phyloP scores from a whole-genome alignment of 2,113 vertebrate genomes.

The Clupea harengus region DNA sequence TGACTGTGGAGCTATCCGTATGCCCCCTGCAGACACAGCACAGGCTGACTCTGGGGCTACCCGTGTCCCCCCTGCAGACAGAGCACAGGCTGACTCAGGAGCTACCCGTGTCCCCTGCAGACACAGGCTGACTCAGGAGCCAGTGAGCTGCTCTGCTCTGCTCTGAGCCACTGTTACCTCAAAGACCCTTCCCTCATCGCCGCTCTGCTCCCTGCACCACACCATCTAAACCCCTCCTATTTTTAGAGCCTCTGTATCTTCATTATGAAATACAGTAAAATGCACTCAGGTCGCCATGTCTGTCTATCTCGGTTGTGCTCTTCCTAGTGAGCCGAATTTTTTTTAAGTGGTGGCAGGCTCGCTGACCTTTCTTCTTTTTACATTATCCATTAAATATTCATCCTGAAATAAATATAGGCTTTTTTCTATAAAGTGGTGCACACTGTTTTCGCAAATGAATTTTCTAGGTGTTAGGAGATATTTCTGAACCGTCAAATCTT shows the following conservation, averaged over 20 bases:
- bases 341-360: constrained; percentile 30
- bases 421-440: constrained; percentile 38
- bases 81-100: too few species aligned
- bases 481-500: constrained; percentile 3
- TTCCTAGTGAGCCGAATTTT: constrained; percentile 19
- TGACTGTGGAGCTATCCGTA: too few species aligned
- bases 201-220: not conserved
- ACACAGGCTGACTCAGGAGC: not conserved
- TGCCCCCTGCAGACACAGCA: not conserved
- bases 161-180: constrained; percentile 30
- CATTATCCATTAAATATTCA: constrained; percentile 52
- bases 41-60: constrained; percentile 12
- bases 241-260: constrained; percentile 43
- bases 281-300: constrained; percentile 49
- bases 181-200: constrained; percentile 4
- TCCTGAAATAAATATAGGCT: constrained; percentile 46
- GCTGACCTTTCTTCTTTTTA: constrained; percentile 52
- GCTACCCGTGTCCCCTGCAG: not conserved
- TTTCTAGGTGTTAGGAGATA: constrained; percentile 34
- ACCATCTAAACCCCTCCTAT: constrained; percentile 34
- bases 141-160: not conserved
- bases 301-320: constrained; percentile 35
- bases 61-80: not conserved
- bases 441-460: constrained; percentile 34
- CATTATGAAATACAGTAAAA: constrained; percentile 52